Conservation (phyloP, 2,113 vertebrate species). For the Lophura nycthemera region DNA sequence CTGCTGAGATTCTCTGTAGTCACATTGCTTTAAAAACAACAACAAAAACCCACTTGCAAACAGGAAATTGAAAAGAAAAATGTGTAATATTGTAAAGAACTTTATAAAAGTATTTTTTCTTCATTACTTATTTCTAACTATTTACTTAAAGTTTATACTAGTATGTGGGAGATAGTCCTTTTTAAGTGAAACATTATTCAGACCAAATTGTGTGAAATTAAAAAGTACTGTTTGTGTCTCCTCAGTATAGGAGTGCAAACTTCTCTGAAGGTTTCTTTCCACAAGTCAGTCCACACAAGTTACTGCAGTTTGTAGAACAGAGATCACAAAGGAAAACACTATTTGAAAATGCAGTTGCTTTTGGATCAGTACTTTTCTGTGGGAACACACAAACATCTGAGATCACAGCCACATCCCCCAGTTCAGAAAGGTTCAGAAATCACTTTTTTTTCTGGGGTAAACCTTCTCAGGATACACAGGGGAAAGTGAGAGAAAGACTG, state of each 20-base stretch:
- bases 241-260: rapidly evolving
- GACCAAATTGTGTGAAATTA: neutral
- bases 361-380: neutral
- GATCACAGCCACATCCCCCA: neutral
- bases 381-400: neutral
- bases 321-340: neutral
- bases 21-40: neutral
- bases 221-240: neutral
- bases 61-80: neutral
- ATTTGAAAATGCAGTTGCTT: neutral
- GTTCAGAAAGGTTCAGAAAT: neutral
- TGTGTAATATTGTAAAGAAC: neutral
- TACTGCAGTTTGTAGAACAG: neutral
- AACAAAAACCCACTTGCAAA: neutral
- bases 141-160: neutral
- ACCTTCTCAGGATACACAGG: neutral
- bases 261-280: neutral
- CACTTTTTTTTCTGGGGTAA: neutral
- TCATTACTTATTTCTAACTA: neutral
- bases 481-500: neutral
- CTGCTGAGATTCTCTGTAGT: neutral
- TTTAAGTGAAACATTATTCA: neutral
- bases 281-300: neutral
- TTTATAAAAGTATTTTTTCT: neutral
- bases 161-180: neutral